Percentiles rank a stretch among this genome's conserved stretches.
Conservation (phyloP, 2,888 invertebrate genomes). For the Drosophila subsilvestris region DNA sequence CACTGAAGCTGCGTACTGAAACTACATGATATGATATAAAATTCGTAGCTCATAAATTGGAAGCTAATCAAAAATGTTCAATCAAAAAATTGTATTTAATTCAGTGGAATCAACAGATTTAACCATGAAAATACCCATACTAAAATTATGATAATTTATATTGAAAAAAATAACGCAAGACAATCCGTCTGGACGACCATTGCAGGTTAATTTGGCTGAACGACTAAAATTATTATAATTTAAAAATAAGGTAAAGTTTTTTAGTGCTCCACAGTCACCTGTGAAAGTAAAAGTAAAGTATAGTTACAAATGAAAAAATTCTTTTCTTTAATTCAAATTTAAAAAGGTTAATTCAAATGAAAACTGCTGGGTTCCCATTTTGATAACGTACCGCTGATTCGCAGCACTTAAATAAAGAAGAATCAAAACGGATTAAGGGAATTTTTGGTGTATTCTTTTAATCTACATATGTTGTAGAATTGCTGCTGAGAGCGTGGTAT, state of each 20-base stretch:
- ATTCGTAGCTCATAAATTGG: neutral
- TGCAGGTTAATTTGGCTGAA: neutral
- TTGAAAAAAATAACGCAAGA: neutral
- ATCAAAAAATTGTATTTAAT: neutral
- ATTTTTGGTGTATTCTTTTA: too few relatives aligned
- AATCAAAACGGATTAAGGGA: too few relatives aligned
- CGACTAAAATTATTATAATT: neutral
- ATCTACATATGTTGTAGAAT: too few relatives aligned
- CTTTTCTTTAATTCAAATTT: too few relatives aligned
- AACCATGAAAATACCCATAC: neutral
- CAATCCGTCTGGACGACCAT: neutral
- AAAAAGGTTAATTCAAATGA: too few relatives aligned
- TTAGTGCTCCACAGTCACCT: too few relatives aligned
- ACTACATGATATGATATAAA: neutral
- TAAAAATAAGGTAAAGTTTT: neutral
- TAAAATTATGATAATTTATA: neutral
- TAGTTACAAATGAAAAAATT: too few relatives aligned
- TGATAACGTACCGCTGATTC: neutral
- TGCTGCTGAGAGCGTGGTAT: too few relatives aligned
- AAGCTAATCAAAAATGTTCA: neutral
- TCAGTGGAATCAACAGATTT: too few relatives aligned
- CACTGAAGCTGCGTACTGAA: neutral
- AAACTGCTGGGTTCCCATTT: neutral
- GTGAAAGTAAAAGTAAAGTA: too few relatives aligned
- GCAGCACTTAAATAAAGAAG: too few relatives aligned